Evolutionary conservation across 2,888 invertebrate species (phyloP), one percentile per base, ranked within the genome.

Genomic region (Polietes domitor): DNA sequence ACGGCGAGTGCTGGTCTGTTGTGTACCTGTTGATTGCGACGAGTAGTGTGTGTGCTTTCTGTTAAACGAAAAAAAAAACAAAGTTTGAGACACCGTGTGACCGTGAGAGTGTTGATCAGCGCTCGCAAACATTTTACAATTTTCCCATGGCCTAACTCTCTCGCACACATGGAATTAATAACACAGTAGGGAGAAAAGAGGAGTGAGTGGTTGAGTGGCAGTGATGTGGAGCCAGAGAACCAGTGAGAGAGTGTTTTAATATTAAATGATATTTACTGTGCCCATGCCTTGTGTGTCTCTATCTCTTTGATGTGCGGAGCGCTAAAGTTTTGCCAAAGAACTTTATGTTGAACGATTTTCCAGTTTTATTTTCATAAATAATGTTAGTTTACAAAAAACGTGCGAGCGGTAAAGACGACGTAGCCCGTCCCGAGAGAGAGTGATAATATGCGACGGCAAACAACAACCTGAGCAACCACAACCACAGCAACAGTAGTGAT

Each of bases 351-450:
- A 26, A 26, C 70, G 50, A 72, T 63, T 80, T 80, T 79, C 58
- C 43, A 61, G 61, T 73, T 68, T n/a, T n/a, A n/a, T n/a, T n/a
- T n/a, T n/a, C n/a, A n/a, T n/a, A n/a, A n/a, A n/a, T n/a, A n/a
- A n/a, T n/a, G n/a, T n/a, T 58, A 84, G 84, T 84, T 61, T 73
- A 68, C 53, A 70, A 84, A 81, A 63, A 84, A 84, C 84, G 81
- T 75, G 78, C 70, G 78, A 68, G 9, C 41, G 68, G 19, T 76
- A 28, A 37, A 76, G 78, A 79, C 68, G 78, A 79, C 68, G 76
- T 80, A n/a, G 37, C 10, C n/a, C 55, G 41, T 37, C 10, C 1
- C 17, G n/a, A 10, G 53, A 10, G 47, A 10, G n/a, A 55, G 47
- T 17, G 58, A 12, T 55, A 32, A 32, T n/a, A n/a, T n/a, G 32